Base-by-base conservation (phyloP, 2,888 invertebrate genomes). In the Tridacna gigas region DNA sequence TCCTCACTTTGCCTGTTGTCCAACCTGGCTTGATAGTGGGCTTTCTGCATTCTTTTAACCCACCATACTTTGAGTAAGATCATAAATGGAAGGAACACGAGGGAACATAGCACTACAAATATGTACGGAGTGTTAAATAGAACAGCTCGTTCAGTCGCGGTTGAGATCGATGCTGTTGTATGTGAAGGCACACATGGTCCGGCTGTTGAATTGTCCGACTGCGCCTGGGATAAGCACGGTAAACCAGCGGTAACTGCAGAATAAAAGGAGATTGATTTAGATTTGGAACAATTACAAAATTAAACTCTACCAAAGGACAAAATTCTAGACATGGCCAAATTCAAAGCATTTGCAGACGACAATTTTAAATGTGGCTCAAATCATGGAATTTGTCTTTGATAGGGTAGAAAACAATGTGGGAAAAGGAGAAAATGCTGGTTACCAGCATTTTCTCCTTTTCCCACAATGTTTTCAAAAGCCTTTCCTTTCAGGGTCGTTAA, bases 11-110 rank as follows among this genome's bases (percentile, higher is more conserved):
- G 28, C 11, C 71, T 45, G 45, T 9, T 2, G 1, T 2, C 45
- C 15, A n/a, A 22, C 25, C 51, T 25, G 25, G 25, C 5, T 51
- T 22, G 71, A 11, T 48, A 22, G 1, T 71, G 71, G 0, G 71
- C 7, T 18, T 71, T 22, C 71, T 71, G 71, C 51, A 71, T 7
- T 22, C 71, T 15, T 26, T 26, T 22, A 11, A 71, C 71, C 71
- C 71, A 71, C 71, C 71, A 71, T 3, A 71, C 47, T 45, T 71
- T 71, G 7, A 71, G 13, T 20, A 71, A 25, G 13, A 71, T 47
- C 0, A 71, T 2, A 25, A 71, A 71, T n/a, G 71, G 71, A 11
- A 71, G 26, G 12, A 71, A 26, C 22, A 71, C 47, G 0, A 71
- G 71, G 20, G 47, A 20, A 26, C 71, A 71, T 25, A 71, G 47